A percentile compares a stretch with the other conserved stretches of the same genome.
phyloP scores from a whole-genome alignment of 1,140 invertebrate genomes.

The Cheumatopsyche charites region DNA sequence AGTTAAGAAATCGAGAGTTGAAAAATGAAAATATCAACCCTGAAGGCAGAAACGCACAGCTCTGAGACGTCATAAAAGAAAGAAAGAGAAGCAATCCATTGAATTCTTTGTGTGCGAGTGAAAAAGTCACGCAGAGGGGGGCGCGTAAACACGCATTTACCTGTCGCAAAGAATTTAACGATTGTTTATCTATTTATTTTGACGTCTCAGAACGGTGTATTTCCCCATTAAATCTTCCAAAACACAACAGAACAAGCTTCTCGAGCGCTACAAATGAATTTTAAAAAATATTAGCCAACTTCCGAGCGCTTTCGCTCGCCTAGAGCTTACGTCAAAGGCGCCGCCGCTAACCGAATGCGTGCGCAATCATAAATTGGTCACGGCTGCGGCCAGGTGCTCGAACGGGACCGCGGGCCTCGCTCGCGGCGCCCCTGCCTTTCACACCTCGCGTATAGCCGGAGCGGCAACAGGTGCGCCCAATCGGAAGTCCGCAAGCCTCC shows the following conservation, averaged over 20 bases:
- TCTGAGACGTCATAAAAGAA: no score
- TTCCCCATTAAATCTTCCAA: no score
- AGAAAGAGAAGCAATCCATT: no score
- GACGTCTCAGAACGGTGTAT: no score
- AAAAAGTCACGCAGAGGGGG: no score
- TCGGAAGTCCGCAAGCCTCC: neutral
- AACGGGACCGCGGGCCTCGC: neutral
- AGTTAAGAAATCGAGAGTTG: no score
- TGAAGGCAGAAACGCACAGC: no score
- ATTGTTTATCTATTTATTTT: no score
- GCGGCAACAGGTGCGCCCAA: conserved; percentile 1
- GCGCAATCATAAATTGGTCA: conserved; percentile 40
- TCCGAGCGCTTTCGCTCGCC: neutral
- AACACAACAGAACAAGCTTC: neutral
- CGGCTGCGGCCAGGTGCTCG: conserved; percentile 33
- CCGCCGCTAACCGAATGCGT: conserved; percentile 36
- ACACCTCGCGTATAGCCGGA: neutral
- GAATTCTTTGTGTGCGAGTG: no score
- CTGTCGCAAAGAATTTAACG: no score
- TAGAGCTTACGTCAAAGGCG: conserved; percentile 27
- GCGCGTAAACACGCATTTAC: no score
- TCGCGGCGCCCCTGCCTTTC: neutral
- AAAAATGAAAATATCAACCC: no score
- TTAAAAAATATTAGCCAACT: neutral
- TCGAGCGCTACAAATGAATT: neutral